Evolutionary conservation across 2,797 vertebrate genomes (phyloP).

Genomic region (Enteromius viviparus): DNA sequence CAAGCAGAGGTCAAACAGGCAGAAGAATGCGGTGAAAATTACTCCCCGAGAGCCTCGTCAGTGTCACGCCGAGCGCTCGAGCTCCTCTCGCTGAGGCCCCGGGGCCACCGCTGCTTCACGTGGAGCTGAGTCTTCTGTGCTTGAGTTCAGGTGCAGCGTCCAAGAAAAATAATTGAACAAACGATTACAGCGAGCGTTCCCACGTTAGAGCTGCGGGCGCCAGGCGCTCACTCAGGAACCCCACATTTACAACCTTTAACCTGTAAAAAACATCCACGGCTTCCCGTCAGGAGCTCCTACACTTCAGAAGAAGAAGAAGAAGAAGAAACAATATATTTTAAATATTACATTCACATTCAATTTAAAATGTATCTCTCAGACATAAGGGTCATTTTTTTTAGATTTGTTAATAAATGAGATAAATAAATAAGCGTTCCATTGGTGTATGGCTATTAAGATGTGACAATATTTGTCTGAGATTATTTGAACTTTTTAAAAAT

Average conservation of each 20-base stretch:
- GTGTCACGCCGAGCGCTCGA: constrained; percentile 71
- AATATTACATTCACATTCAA: too few relatives aligned
- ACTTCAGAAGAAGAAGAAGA: too few relatives aligned
- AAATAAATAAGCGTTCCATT: too few relatives aligned
- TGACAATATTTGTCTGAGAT: too few relatives aligned
- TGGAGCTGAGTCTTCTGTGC: constrained; percentile 64
- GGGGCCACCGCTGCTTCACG: constrained; percentile 48
- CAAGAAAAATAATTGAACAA: constrained; percentile 80
- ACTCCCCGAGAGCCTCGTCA: constrained; percentile 76
- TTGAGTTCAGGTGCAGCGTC: constrained; percentile 74
- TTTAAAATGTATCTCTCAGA: too few relatives aligned
- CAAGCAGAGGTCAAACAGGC: constrained; percentile 75
- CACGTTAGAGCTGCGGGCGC: constrained; percentile 48
- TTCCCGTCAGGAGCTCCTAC: constrained; percentile 63
- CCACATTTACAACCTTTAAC: constrained; percentile 64
- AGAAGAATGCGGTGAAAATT: constrained; percentile 78
- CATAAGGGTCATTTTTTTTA: too few relatives aligned
- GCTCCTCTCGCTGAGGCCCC: constrained; percentile 72
- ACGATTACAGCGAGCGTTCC: constrained; percentile 70
- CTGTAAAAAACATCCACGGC: constrained; percentile 61
- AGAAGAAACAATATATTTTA: too few relatives aligned
- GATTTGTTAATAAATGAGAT: too few relatives aligned
- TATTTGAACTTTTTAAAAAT: too few relatives aligned
- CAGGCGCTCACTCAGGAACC: constrained; percentile 73
- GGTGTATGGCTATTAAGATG: too few relatives aligned